Base-by-base conservation (phyloP, 2,888 invertebrate species). In the Acronicta psi region DNA sequence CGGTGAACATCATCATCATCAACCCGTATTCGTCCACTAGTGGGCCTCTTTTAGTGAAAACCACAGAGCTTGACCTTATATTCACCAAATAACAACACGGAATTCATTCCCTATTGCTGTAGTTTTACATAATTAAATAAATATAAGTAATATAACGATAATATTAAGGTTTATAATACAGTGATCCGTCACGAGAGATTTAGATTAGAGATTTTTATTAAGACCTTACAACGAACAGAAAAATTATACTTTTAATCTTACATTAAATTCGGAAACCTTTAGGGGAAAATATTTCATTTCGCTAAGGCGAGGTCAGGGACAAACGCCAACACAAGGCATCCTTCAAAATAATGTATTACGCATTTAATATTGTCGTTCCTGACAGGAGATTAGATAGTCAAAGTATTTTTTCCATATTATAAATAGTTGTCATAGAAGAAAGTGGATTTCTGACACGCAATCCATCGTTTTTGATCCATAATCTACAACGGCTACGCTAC, bases 181-280 rank as follows among this genome's bases (percentile, higher is more conserved):
- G 37, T 50, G 36, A 55, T 57, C 44, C 42, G 49, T 53, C 69
- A 62, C 54, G 49, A 47, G 18, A 43, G 38, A 66, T 59, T 31
- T 9, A 62, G 45, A 66, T 72, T 34, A 57, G 31, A 62, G 18
- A 29, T 59, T 51, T 61, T 63, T 69, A 66, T 61, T 61, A 59
- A 60, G 59, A 54, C 52, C 41, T 61, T 57, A 42, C 45, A 40
- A 9, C 41, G 20, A 54, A 69, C 69, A 59, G 45, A 57, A 69
- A 63, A 68, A 64, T 64, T 56, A 69, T 61, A 67, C 44, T 42
- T 55, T 51, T 57, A 73, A 70, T 59, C 59, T 60, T 52, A 42
- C 55, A 73, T 73, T 66, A 71, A 61, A 58, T 54, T 64, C 44
- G 2, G 46, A 46, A 60, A 52, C 42, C 46, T 59, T 49, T 10